These are phyloP conservation scores for Stegostoma tigrinum DNA, from an alignment of 2,113 vertebrate genomes.

Conservation along the genomic window DNA sequence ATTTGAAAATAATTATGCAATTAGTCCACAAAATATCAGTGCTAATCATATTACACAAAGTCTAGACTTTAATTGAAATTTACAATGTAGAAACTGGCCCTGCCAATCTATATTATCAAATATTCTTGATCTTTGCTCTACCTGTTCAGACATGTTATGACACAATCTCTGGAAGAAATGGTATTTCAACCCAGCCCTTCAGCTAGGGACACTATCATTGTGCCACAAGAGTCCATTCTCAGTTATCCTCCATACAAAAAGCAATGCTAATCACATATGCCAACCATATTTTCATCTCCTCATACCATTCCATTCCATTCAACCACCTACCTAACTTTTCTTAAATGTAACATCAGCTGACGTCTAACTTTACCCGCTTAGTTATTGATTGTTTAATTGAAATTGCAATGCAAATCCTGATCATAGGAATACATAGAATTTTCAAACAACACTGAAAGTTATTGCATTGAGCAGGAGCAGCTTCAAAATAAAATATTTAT, in stretches of 20 bases:
- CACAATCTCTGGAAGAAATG: too few relatives aligned
- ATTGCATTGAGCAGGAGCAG: neutral
- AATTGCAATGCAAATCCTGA: neutral
- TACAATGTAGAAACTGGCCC: neutral
- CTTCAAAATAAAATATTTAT: neutral
- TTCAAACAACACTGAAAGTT: neutral
- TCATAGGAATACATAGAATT: neutral
- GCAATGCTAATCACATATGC: neutral
- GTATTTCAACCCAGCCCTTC: too few relatives aligned
- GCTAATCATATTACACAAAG: neutral
- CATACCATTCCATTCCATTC: neutral
- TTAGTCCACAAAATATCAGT: neutral
- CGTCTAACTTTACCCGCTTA: neutral
- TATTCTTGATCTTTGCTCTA: neutral
- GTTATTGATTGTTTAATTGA: neutral
- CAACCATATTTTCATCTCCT: neutral
- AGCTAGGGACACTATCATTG: too few relatives aligned
- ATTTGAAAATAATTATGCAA: neutral
- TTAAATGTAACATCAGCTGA: neutral
- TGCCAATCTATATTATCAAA: neutral
- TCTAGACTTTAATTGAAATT: neutral
- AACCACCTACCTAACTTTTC: neutral
- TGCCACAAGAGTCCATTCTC: too few relatives aligned
- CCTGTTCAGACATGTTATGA: too few relatives aligned
- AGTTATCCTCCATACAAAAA: neutral